phyloP scores from a whole-genome alignment of 2,113 vertebrate genomes.

The Agapornis roseicollis region DNA sequence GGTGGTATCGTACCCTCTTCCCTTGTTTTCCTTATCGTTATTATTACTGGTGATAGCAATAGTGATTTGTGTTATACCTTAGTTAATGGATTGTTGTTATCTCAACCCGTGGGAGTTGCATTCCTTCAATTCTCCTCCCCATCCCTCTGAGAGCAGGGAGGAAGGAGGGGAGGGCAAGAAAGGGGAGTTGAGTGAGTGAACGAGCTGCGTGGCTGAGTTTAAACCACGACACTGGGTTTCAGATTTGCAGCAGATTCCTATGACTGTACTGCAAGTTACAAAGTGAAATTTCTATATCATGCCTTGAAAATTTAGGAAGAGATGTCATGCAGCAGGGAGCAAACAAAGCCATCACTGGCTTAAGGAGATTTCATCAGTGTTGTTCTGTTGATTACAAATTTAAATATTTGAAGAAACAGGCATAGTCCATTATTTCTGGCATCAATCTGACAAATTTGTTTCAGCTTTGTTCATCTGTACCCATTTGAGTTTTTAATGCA shows the following conservation, averaged over 20 bases:
- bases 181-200: too few species aligned
- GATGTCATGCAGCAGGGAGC: not conserved
- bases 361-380: not conserved
- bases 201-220: too few species aligned
- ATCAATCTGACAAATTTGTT: not conserved
- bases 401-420: not conserved
- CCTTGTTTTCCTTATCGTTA: too few species aligned
- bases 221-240: too few species aligned
- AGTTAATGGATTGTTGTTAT: too few species aligned
- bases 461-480: not conserved
- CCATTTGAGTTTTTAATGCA: not conserved
- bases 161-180: too few species aligned
- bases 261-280: not conserved
- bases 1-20: too few species aligned
- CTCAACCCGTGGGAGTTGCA: too few species aligned
- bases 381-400: not conserved
- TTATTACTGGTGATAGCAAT: too few species aligned
- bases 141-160: too few species aligned
- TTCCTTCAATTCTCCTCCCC: too few species aligned
- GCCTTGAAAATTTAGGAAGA: slow-evolving; percentile 5
- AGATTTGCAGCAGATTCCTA: not conserved
- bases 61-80: too few species aligned
- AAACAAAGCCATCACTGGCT: slow-evolving; percentile 1
- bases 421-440: not conserved
- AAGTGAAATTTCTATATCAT: not conserved